Evolutionary conservation across 2,797 vertebrate species (phyloP), one percentile per base, ranked within the genome.

Genomic region (Naso thynnoides): DNA sequence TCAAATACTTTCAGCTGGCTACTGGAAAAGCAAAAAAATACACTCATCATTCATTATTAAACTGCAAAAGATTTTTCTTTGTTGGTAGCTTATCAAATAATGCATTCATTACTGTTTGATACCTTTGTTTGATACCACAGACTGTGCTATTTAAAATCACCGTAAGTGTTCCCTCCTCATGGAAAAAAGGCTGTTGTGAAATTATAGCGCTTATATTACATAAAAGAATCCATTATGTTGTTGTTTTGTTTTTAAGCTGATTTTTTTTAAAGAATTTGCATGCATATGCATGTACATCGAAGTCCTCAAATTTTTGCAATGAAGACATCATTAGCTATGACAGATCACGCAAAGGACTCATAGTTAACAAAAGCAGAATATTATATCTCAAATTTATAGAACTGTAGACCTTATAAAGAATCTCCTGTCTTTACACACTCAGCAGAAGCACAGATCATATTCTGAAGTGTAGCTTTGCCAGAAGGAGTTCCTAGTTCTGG

Each of bases 21-120:
- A 90, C 92, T 94, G 92, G 90, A 93, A 93, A 91, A 73, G 63
- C 68, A 84, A 86, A n/a, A 72, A 66, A 76, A 36, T 60, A 66
- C 57, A 71, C 41, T 61, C 31, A 45, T 79, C 29, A 64, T 52
- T 71, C 44, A 70, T 54, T 76, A 68, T 83, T 49, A 61, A 73
- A 74, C 68, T 76, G 53, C 52, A 4, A 39, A 69, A n/a, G 44
- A 64, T 73, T 42, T 62, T 61, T 47, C 49, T 79, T 50, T 72
- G 56, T 66, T 48, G 15, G 57, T 33, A 61, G 44, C 48, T 62
- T 49, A 82, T 70, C 56, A 79, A 72, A 71, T 66, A 78, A 70
- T 72, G 70, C 78, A 73, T 57, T 80, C 44, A 75, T 39, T 63
- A 73, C 78, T 73, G 49, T 70, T 23, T 71, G 62, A 76, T 56